Base-by-base conservation (phyloP, 2,797 vertebrate genomes). In the Fringilla coelebs region DNA sequence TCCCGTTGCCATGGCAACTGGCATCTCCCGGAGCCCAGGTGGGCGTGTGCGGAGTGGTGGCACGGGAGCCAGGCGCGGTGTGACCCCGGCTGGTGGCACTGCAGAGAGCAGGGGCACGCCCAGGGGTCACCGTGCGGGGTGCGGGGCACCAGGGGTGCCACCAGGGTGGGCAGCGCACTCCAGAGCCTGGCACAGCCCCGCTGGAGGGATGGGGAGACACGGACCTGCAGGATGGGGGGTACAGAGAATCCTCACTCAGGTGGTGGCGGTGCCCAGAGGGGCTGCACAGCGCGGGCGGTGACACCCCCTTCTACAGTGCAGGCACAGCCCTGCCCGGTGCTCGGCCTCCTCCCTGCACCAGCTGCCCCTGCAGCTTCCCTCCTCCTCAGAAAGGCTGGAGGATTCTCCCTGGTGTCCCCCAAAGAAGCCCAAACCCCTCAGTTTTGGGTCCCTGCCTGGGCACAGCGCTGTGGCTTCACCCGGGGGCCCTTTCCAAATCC, bases 1-100 rank as follows among this genome's bases (percentile, higher is more conserved):
- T 97, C 94, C 41, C 4, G 96, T 98, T 91, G 91, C 96, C 96
- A 70, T 1, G 84, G 97, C 90, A 97, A 98, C 98, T 71, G 96
- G 71, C 97, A 97, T 96, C 96, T 95, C 85, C 88, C 60, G 78
- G 82, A 28, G 80, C 97, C 63, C 94, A 32, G 93, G 96, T 88
- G 82, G 97, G 97, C 88, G 87, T 89, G 91, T 92, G 93, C 81
- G 43, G 95, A 97, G 97, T 76, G 49, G 43, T 78, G 96, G 91
- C 97, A 90, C 90, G 94, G 96, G 97, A 95, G 94, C 94, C 93
- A 72, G 85, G 31, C 88, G 16, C 49, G 91, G 94, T 70, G 97
- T 75, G 96, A 96, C 95, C 97, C 94, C 89, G 4, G 92, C 49
- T 7, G 17, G 26, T 9, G 43, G 45, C 63, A 17, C 34, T 0